phyloP scores from a whole-genome alignment of 2,113 vertebrate species.

The Hypocryptadius cinnamomeus region DNA sequence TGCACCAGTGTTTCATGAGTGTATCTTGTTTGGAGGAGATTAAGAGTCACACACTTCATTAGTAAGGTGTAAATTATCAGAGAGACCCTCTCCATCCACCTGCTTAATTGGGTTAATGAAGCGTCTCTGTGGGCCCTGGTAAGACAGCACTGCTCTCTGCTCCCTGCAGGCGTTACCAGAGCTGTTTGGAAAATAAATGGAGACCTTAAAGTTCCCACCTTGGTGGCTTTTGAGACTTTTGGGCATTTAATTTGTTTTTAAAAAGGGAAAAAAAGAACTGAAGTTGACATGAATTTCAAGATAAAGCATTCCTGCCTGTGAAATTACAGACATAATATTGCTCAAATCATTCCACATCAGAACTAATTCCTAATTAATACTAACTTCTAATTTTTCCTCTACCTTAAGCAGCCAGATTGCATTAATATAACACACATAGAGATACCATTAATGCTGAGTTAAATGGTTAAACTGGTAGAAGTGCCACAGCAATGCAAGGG shows the following conservation, averaged over 20 bases:
- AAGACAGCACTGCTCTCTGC: constrained; percentile 61
- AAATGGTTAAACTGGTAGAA: background rate
- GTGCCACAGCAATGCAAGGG: background rate
- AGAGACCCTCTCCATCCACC: constrained; percentile 83
- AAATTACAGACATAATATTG: background rate
- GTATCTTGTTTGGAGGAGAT: constrained; percentile 90
- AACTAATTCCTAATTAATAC: background rate
- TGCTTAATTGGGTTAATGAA: constrained; percentile 91
- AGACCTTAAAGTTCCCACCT: constrained; percentile 48
- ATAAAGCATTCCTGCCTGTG: background rate
- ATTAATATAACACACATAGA: background rate
- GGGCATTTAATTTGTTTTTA: background rate
- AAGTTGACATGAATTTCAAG: background rate
- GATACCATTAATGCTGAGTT: background rate
- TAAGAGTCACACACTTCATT: constrained; percentile 88
- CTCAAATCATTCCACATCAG: background rate
- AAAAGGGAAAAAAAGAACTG: background rate
- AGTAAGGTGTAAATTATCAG: constrained; percentile 90
- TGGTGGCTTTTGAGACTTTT: background rate
- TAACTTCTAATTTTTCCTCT: background rate
- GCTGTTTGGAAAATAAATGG: constrained; percentile 52
- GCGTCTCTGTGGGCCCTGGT: constrained; percentile 74
- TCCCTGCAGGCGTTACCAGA: constrained; percentile 58
- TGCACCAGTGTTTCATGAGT: constrained; percentile 83
- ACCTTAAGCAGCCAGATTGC: background rate